Conservation (phyloP, 1,140 invertebrate species). For the Drosophila santomea region DNA sequence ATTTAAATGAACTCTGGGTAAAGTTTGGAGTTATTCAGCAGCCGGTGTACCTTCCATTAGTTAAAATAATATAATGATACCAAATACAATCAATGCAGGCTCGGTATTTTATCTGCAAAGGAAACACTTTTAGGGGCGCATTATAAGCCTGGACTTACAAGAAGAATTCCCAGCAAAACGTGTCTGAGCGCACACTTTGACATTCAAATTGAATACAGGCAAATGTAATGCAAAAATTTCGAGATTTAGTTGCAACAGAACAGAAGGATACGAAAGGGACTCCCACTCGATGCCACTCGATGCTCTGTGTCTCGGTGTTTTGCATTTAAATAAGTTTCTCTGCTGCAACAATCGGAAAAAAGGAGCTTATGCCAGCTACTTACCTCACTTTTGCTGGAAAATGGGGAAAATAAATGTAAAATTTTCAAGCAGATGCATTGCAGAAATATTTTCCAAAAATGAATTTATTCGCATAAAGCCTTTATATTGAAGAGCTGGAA, state of each 20-base stretch:
- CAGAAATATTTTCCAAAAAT: constrained; percentile 7
- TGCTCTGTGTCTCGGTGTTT: constrained; percentile 45
- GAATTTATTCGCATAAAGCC: constrained; percentile 8
- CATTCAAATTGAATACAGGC: constrained; percentile 51
- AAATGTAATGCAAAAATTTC: constrained; percentile 32
- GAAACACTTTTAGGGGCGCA: not conserved
- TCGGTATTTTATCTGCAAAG: not conserved
- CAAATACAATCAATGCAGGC: not conserved
- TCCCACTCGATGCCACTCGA: constrained; percentile 17
- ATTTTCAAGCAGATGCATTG: not conserved
- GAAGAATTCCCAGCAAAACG: constrained; percentile 1
- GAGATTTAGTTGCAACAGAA: constrained; percentile 36
- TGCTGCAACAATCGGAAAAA: constrained; percentile 14
- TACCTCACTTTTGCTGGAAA: constrained; percentile 30
- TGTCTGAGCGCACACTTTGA: constrained; percentile 40
- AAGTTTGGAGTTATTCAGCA: not conserved
- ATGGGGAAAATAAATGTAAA: constrained; percentile 11
- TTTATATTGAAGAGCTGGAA: constrained; percentile 10
- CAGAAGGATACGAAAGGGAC: constrained; percentile 15
- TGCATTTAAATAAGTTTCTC: constrained; percentile 66
- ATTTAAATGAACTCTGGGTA: no score
- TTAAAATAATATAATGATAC: not conserved
- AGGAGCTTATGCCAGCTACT: constrained; percentile 47
- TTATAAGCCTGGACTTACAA: constrained; percentile 17
- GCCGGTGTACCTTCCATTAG: not conserved